These are phyloP conservation scores for Pimpla rufipes DNA, from an alignment of 2,888 invertebrate species.

Conservation along the genomic window DNA sequence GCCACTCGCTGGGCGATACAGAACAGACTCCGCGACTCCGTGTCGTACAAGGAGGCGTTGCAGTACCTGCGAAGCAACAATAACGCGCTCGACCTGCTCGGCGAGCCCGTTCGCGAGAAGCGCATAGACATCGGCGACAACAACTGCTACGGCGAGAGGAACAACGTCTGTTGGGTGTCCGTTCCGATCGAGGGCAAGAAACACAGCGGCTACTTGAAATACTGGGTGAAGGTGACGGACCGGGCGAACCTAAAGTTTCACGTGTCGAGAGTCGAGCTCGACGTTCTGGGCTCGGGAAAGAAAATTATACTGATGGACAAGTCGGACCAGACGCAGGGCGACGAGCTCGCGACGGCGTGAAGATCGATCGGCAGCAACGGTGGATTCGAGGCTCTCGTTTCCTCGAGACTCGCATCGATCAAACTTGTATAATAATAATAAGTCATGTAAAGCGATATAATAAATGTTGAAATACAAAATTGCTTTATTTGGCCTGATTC, in stretches of 20 bases:
- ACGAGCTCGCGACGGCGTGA: background rate
- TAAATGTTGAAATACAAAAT: constrained; percentile 9
- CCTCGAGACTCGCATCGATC: background rate
- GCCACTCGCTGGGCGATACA: constrained; percentile 87
- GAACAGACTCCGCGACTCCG: constrained; percentile 87
- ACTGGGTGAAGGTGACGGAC: constrained; percentile 64
- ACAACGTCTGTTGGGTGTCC: constrained; percentile 88
- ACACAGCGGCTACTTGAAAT: constrained; percentile 86
- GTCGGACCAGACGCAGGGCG: background rate
- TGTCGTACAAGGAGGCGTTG: constrained; percentile 89
- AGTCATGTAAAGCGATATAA: background rate
- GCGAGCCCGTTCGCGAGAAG: constrained; percentile 90
- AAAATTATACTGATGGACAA: constrained; percentile 72
- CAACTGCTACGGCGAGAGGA: constrained; percentile 85
- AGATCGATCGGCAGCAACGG: background rate
- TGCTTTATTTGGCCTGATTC: background rate
- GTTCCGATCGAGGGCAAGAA: constrained; percentile 90
- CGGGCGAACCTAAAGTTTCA: constrained; percentile 39
- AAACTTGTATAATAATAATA: constrained; percentile 7
- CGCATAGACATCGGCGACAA: constrained; percentile 87
- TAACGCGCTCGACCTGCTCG: constrained; percentile 89
- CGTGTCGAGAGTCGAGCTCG: constrained; percentile 74
- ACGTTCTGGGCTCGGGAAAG: constrained; percentile 66
- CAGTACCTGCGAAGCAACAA: constrained; percentile 87
- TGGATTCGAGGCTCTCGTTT: background rate